phyloP scores from a whole-genome alignment of 2,888 invertebrate genomes.

The Eupithecia vulgata region DNA sequence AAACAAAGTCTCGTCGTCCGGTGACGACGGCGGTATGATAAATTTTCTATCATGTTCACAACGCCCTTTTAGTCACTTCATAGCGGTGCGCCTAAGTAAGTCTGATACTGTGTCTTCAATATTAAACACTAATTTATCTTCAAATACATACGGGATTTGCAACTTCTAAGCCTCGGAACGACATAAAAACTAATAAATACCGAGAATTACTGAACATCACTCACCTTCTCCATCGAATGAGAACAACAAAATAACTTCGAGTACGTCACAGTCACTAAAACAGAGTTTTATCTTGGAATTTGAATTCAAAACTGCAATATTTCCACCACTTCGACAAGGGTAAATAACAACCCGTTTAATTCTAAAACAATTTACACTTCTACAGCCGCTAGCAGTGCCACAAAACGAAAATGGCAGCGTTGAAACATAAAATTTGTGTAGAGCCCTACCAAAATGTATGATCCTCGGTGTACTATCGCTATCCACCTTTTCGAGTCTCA shows the following conservation, averaged over 20 bases:
- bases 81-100: constrained; percentile 15
- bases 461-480: constrained; percentile 16
- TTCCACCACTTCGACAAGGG: constrained; percentile 55
- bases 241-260: constrained; percentile 68
- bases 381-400: constrained; percentile 79
- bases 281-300: constrained; percentile 54
- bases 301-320: constrained; percentile 57
- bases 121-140: background rate
- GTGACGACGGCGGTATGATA: constrained; percentile 66
- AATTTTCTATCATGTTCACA: constrained; percentile 65
- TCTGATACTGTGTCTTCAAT: background rate
- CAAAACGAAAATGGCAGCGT: constrained; percentile 84
- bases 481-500: constrained; percentile 22
- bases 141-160: background rate
- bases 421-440: constrained; percentile 63
- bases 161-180: constrained; percentile 16
- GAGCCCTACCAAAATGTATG: constrained; percentile 44
- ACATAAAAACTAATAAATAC: constrained; percentile 30
- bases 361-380: constrained; percentile 63
- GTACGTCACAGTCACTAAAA: constrained; percentile 57
- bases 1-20: constrained; percentile 35
- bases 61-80: constrained; percentile 69
- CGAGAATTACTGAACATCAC: constrained; percentile 57
- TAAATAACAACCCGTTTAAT: constrained; percentile 56
- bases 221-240: constrained; percentile 77